These are phyloP conservation scores for Cyanoderma ruficeps DNA, from an alignment of 2,113 vertebrate genomes.

Conservation along the genomic window DNA sequence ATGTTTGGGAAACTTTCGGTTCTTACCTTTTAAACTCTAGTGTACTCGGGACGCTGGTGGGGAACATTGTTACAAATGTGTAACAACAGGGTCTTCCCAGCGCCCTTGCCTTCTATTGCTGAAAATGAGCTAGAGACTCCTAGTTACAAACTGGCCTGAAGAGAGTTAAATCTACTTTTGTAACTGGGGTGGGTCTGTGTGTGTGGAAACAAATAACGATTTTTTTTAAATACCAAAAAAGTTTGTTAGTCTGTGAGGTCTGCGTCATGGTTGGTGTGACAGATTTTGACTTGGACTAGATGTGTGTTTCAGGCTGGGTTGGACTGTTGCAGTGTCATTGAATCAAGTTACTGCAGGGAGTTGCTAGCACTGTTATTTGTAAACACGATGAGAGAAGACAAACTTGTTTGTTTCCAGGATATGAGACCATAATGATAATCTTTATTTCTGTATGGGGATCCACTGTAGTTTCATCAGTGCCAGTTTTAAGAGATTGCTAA, in stretches of 20 bases:
- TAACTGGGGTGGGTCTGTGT: accelerated
- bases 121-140: not conserved
- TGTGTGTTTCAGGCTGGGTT: not conserved
- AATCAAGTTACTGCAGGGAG: not conserved
- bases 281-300: not conserved
- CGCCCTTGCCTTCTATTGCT: not conserved
- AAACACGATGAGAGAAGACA: not conserved
- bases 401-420: not conserved
- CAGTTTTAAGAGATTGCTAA: not conserved
- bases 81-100: not conserved
- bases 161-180: not conserved
- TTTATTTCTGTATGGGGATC: not conserved
- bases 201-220: not conserved
- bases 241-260: not conserved
- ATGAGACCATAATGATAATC: not conserved
- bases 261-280: not conserved
- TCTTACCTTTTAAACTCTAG: not conserved
- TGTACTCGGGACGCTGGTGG: not conserved
- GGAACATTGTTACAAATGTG: not conserved
- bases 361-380: not conserved
- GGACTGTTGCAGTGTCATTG: not conserved
- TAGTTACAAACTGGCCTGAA: not conserved
- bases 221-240: not conserved
- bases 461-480: not conserved
- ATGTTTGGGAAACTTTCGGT: not conserved